Evolutionary conservation across 2,797 vertebrate species (phyloP).

Genomic region (Siniperca obscura): DNA sequence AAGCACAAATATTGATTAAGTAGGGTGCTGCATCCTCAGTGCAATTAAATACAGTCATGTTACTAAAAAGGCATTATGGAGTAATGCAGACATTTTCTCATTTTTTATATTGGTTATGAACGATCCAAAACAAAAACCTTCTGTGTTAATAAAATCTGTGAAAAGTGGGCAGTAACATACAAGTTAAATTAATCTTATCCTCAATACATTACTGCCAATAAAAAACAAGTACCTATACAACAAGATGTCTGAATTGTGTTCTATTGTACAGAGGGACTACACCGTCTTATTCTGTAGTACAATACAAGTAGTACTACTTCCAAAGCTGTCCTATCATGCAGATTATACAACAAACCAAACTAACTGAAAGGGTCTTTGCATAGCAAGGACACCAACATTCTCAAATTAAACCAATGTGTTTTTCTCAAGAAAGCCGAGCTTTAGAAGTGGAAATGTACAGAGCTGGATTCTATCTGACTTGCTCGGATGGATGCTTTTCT

Average conservation of each 20-base stretch:
- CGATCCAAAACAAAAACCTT: neutral
- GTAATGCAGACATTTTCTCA: neutral
- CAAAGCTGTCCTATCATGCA: neutral
- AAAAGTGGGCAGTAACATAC: neutral
- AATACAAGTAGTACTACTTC: neutral
- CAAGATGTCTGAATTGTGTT: neutral
- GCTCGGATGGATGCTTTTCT: neutral
- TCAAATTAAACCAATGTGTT: neutral
- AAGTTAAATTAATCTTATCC: neutral
- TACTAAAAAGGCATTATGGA: neutral
- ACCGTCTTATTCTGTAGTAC: no score
- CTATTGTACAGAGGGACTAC: no score
- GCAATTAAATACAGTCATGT: constrained; percentile 8
- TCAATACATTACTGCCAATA: neutral
- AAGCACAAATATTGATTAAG: neutral
- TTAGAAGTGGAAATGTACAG: neutral
- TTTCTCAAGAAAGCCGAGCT: constrained; percentile 6
- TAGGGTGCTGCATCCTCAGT: neutral
- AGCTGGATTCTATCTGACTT: neutral
- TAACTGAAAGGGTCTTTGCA: neutral
- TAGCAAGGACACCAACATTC: neutral
- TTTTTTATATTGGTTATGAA: neutral
- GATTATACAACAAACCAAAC: neutral
- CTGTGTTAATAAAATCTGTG: neutral
- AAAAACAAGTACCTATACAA: neutral